A percentile compares a stretch with the other conserved stretches of the same genome.
These are phyloP conservation scores for Copsychus sechellarum DNA, from an alignment of 2,113 vertebrate genomes.

Conservation along the genomic window DNA sequence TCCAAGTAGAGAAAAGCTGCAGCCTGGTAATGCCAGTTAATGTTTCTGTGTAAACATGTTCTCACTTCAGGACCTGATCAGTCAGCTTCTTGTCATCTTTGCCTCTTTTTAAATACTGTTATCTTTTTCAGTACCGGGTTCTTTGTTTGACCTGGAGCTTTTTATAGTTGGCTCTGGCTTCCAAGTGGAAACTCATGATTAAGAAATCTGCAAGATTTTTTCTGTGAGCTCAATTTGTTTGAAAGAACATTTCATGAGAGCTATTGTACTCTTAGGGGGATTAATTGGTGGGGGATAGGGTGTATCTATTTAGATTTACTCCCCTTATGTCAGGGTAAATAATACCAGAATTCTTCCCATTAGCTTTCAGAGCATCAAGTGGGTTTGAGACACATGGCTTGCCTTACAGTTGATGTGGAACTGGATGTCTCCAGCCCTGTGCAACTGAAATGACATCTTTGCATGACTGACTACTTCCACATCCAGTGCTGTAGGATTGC, in stretches of 20 bases:
- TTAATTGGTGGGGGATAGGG: not conserved
- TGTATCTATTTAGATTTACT: not conserved
- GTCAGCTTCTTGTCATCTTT: not conserved
- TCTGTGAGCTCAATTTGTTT: not conserved
- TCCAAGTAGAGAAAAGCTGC: not conserved
- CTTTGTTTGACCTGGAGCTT: slow-evolving; percentile 32
- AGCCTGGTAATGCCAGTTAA: not conserved
- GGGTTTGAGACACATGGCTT: not conserved
- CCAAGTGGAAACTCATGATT: not conserved
- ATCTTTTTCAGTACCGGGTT: not conserved
- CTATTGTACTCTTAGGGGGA: not conserved
- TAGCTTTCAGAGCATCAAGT: not conserved
- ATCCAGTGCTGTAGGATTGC: not conserved
- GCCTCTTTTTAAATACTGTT: slow-evolving; percentile 13
- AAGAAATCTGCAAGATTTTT: not conserved
- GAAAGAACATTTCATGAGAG: not conserved
- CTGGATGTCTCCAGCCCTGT: not conserved
- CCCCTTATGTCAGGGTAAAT: not conserved
- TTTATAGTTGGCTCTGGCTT: slow-evolving; percentile 38
- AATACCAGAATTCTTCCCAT: not conserved
- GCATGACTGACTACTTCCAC: not conserved
- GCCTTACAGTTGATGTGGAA: not conserved
- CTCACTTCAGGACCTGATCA: not conserved
- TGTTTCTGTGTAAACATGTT: not conserved
- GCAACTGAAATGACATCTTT: not conserved